Evolutionary conservation across 2,797 vertebrate species (phyloP).

Genomic region (Ptychobarbus kaznakovi): DNA sequence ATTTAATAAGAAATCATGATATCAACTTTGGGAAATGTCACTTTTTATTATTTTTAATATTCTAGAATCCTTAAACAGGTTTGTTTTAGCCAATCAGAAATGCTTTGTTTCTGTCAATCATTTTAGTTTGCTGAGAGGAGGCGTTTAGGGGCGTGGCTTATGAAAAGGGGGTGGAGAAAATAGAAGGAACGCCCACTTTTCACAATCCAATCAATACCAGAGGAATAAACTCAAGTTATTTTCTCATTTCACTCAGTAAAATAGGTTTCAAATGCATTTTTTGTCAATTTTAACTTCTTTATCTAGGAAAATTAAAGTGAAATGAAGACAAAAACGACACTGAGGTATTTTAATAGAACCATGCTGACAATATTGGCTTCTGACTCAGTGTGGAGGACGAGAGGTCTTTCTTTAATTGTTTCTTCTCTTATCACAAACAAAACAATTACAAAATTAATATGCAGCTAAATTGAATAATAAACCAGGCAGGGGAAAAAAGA

Average conservation of each 20-base stretch:
- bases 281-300: not conserved
- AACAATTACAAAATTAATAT: conserved; percentile 13
- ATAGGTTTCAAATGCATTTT: not conserved
- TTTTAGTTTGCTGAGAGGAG: not conserved
- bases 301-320: not conserved
- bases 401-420: conserved; percentile 21
- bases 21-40: not conserved
- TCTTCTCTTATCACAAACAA: conserved; percentile 39
- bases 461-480: conserved; percentile 34
- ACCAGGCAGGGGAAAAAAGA: not conserved
- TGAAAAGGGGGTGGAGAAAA: too few species aligned
- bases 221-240: not conserved
- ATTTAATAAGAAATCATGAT: not conserved
- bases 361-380: not conserved
- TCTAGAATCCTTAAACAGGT: not conserved
- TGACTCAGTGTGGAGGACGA: not conserved
- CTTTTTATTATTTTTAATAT: not conserved
- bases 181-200: not conserved
- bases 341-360: not conserved
- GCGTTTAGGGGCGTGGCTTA: not conserved
- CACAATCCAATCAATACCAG: not conserved
- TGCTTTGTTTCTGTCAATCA: not conserved
- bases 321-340: not conserved
- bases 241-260: not conserved
- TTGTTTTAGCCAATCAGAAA: not conserved